Evolutionary conservation across 2,888 invertebrate species (phyloP).

Genomic region (Dioctria rufipes): DNA sequence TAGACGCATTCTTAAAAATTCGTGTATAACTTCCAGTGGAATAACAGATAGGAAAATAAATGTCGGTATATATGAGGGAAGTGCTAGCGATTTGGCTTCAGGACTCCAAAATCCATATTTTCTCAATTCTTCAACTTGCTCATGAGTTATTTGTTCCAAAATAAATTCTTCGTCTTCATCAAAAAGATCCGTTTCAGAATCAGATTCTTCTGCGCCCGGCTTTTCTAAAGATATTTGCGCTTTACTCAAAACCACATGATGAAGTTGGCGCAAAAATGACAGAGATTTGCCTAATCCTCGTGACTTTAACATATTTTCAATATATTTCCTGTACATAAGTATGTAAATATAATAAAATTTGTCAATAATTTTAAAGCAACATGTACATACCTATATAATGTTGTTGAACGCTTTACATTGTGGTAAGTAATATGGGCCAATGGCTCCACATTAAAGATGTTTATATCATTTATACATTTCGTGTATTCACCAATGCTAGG

Average conservation of each 20-base stretch:
- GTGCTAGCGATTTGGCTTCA: constrained; percentile 81
- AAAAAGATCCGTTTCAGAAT: constrained; percentile 69
- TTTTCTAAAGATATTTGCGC: constrained; percentile 81
- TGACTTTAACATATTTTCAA: constrained; percentile 90
- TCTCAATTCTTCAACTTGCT: constrained; percentile 68
- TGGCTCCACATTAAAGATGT: constrained; percentile 74
- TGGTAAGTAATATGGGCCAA: constrained; percentile 73
- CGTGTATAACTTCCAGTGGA: constrained; percentile 92
- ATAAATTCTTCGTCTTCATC: constrained; percentile 67
- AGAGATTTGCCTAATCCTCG: constrained; percentile 88
- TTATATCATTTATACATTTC: constrained; percentile 65
- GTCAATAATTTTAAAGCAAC: not conserved
- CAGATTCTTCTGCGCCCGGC: constrained; percentile 65
- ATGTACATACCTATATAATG: constrained; percentile 71
- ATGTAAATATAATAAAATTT: not conserved
- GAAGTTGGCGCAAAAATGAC: constrained; percentile 82
- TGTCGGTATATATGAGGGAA: constrained; percentile 88
- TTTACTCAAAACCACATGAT: constrained; percentile 79
- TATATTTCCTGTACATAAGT: constrained; percentile 77
- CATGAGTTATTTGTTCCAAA: constrained; percentile 68
- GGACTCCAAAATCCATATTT: constrained; percentile 83
- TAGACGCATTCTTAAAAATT: constrained; percentile 88
- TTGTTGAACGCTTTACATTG: constrained; percentile 72
- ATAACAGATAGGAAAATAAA: constrained; percentile 90
- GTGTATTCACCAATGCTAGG: constrained; percentile 59